These are phyloP conservation scores for Choloepus didactylus DNA, from an alignment of 2,797 vertebrate species.

Conservation along the genomic window DNA sequence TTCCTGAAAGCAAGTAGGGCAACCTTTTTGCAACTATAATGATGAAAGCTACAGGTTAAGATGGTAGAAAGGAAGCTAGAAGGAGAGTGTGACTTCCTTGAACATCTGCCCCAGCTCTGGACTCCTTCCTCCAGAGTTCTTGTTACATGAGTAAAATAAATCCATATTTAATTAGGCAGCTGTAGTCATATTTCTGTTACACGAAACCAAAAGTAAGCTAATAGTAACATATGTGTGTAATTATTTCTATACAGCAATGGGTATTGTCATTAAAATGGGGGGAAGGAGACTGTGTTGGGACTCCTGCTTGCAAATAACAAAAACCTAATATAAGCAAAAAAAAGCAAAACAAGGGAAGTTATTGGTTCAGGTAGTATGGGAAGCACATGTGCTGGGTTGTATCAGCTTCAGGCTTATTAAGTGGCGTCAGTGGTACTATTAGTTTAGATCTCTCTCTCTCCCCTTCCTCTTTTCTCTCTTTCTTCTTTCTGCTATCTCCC, in stretches of 20 bases:
- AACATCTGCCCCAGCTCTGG: background rate
- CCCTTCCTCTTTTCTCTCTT: background rate
- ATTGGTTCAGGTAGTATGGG: background rate
- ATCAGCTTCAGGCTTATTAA: background rate
- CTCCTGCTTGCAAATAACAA: background rate
- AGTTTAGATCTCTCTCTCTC: background rate
- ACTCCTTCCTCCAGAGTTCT: background rate
- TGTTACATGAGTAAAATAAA: background rate
- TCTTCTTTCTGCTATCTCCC: background rate
- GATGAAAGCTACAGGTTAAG: background rate
- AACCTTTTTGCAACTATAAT: background rate
- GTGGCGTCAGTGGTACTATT: background rate
- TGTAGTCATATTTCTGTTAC: background rate
- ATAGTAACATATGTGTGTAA: background rate
- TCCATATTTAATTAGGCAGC: background rate
- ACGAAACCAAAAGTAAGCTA: constrained; percentile 37
- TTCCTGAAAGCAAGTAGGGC: background rate
- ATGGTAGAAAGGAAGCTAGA: constrained; percentile 10
- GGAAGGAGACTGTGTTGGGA: background rate
- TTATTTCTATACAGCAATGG: constrained; percentile 16
- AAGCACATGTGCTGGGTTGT: background rate
- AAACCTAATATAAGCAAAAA: background rate
- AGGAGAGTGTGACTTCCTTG: background rate
- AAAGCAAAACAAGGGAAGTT: background rate
- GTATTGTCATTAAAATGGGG: background rate